A percentile compares a stretch with the other conserved stretches of the same genome.
Evolutionary conservation across 2,113 vertebrate genomes (phyloP).

Genomic region (Petrocephalus microphthalmus): DNA sequence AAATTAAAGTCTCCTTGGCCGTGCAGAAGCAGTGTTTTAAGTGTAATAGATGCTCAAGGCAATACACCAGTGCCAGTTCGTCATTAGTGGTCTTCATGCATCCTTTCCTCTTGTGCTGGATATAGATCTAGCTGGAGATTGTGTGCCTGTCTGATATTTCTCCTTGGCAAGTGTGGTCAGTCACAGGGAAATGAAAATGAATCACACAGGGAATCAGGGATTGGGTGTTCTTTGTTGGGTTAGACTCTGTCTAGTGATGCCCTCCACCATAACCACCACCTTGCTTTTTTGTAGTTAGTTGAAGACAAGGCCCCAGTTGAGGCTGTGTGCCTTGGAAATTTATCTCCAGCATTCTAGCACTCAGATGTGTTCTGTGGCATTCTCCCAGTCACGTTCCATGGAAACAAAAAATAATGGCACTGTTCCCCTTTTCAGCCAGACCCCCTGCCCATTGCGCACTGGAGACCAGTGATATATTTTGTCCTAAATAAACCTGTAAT

Average conservation of each 20-base stretch:
- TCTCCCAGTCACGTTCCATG: conserved; percentile 11
- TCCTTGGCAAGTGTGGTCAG: neutral
- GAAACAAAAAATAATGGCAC: conserved; percentile 3
- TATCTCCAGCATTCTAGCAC: neutral
- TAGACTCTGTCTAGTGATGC: neutral
- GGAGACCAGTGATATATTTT: conserved; percentile 1
- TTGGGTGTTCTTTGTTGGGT: neutral
- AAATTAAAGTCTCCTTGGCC: neutral
- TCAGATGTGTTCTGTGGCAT: neutral
- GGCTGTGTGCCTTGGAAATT: neutral
- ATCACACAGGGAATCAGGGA: neutral
- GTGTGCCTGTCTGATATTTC: conserved; percentile 2
- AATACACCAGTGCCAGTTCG: conserved; percentile 8
- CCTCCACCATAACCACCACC: neutral
- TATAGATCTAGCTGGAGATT: neutral
- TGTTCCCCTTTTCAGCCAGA: neutral
- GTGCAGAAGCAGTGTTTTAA: neutral
- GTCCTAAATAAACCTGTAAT: conserved; percentile 7
- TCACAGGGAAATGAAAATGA: neutral
- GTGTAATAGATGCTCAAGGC: neutral
- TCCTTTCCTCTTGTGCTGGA: neutral
- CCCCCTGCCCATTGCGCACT: neutral
- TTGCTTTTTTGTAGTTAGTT: neutral
- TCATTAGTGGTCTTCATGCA: conserved; percentile 13
- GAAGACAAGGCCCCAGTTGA: neutral